These are phyloP conservation scores for Trematomus bernacchii DNA, from an alignment of 2,797 vertebrate genomes.

Conservation along the genomic window DNA sequence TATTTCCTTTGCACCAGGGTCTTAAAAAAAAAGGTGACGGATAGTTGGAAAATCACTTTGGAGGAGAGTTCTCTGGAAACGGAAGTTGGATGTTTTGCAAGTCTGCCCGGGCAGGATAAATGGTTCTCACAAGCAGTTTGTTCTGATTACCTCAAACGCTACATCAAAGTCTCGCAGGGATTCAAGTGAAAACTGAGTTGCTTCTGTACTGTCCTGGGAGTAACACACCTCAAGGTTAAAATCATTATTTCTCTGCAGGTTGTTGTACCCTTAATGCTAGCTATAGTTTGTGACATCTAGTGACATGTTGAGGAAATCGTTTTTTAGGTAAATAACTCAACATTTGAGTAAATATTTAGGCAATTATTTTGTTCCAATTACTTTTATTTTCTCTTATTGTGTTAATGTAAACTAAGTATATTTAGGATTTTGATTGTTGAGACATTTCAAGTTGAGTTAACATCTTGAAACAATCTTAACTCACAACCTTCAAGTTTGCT, in stretches of 20 bases:
- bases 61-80: background rate
- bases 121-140: background rate
- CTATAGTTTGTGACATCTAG: background rate
- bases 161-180: conserved; percentile 12
- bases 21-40: background rate
- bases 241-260: background rate
- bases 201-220: background rate
- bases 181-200: background rate
- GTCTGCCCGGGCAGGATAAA: conserved; percentile 17
- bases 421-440: too few relatives aligned
- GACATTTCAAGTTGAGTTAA: background rate
- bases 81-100: background rate
- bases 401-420: too few relatives aligned
- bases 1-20: background rate
- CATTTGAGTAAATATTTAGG: background rate
- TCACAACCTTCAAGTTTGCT: background rate
- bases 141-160: conserved; percentile 1
- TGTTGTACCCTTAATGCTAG: background rate
- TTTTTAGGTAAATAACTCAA: background rate
- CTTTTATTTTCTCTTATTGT: too few relatives aligned
- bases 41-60: background rate
- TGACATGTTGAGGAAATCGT: background rate
- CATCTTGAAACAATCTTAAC: too few relatives aligned
- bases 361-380: background rate
- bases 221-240: background rate